Evolutionary conservation across 2,797 vertebrate genomes (phyloP), one percentile per base, ranked within the genome.

Genomic region (Myotis findleyi): DNA sequence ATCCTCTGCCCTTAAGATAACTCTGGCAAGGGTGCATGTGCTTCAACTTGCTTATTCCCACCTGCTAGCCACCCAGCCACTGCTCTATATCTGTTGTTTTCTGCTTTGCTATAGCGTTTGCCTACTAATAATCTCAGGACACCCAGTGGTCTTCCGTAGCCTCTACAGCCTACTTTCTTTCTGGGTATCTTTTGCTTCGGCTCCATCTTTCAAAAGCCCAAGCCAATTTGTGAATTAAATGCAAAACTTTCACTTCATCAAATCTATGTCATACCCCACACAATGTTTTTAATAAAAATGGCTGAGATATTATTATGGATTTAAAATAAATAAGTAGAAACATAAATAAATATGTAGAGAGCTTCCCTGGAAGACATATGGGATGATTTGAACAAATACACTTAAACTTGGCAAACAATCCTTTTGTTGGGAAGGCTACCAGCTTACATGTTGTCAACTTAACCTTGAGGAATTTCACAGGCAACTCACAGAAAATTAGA

Each of bases 121-220:
- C 68, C 12, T 23, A 59, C 59, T 57, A 68, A 47, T 68, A 72
- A 68, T 82, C 92, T 82, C 25, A 62, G 12, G 62, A 20, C 51
- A 55, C 14, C 18, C 44, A 36, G n/a, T 21, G 7, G 16, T 51
- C 30, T 81, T 49, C 49, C 16, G 11, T 23, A 85, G 18, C 3
- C 14, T 92, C 36, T 41, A n/a, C 1, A 27, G 7, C 14, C n/a
- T 55, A 7, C 33, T 77, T 93, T 73, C 25, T 87, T 87, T 51
- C 30, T 86, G 6, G n/a, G 27, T 59, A 27, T 76, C 38, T 80
- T 87, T 76, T 59, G 27, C 20, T 84, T 89, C 30, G 59, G n/a
- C n/a, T 95, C 62, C 21, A 11, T 89, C 30, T 91, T 59, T 33
- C 84, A 89, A 93, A 73, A 76, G 36, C 9, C 38, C 33, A 83